A percentile compares a stretch with the other conserved stretches of the same genome.
These are phyloP conservation scores for Cylindroiulus punctatus DNA, from an alignment of 2,888 invertebrate genomes.

Conservation along the genomic window DNA sequence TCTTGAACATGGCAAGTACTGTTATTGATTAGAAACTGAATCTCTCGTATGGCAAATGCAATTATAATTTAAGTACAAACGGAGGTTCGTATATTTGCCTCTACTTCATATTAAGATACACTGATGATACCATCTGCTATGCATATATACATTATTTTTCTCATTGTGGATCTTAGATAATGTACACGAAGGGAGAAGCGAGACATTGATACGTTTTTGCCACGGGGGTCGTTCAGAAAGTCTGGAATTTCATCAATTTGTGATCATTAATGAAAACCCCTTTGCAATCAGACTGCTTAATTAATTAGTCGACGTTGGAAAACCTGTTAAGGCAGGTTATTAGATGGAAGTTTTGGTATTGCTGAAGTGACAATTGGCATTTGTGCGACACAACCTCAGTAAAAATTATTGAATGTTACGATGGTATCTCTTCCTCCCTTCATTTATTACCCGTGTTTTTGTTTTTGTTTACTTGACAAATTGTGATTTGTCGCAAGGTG, in stretches of 20 bases:
- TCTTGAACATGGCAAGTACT: conserved; percentile 29
- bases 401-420: too few species aligned
- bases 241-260: neutral
- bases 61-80: conserved; percentile 37
- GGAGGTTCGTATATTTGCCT: conserved; percentile 36
- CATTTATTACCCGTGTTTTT: too few species aligned
- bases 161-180: conserved; percentile 29
- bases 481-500: too few species aligned
- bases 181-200: neutral
- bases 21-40: conserved; percentile 21
- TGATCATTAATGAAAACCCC: neutral
- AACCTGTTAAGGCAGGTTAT: too few species aligned
- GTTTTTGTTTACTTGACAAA: too few species aligned
- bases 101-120: conserved; percentile 42
- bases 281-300: too few species aligned
- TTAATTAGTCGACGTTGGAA: too few species aligned
- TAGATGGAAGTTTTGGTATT: too few species aligned
- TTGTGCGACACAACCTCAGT: too few species aligned
- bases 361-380: too few species aligned
- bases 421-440: too few species aligned
- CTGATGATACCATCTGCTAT: conserved; percentile 29
- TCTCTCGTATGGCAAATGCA: conserved; percentile 23
- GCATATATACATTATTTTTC: conserved; percentile 16
- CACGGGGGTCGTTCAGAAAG: neutral
- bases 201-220: neutral